Conservation (phyloP, 2,888 invertebrate species). For the Bellardia bayeri region DNA sequence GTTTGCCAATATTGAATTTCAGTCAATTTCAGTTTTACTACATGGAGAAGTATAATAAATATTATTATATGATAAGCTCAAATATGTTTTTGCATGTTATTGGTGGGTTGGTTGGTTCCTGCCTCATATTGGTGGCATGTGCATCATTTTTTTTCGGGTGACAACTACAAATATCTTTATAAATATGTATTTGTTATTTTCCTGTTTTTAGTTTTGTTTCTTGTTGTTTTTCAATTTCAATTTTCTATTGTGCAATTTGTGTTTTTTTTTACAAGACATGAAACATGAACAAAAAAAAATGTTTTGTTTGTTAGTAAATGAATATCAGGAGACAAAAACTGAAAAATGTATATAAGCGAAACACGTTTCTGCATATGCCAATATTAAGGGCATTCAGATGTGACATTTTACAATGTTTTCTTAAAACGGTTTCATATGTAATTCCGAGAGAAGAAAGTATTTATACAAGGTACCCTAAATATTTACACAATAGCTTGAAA, state of each 20-base stretch:
- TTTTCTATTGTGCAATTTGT: conserved; percentile 31
- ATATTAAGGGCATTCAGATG: background rate
- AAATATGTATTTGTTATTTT: conserved; percentile 6
- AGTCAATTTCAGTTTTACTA: background rate
- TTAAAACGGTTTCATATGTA: no score
- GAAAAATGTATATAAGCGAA: background rate
- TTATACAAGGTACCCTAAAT: no score
- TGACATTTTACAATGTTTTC: no score
- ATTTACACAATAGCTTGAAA: no score
- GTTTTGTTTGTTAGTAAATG: conserved; percentile 4
- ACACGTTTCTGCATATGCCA: background rate
- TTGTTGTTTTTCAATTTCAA: background rate
- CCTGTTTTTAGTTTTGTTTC: background rate
- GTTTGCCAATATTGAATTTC: background rate
- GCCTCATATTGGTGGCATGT: background rate
- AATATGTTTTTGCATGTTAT: conserved; percentile 29
- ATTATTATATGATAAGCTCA: background rate
- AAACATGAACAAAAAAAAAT: background rate
- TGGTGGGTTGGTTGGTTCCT: background rate
- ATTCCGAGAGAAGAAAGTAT: no score
- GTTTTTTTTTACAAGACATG: background rate
- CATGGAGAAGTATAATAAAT: conserved; percentile 8
- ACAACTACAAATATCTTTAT: conserved; percentile 25
- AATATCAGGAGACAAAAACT: background rate
- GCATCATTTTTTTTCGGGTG: conserved; percentile 13